Evolutionary conservation across 2,888 invertebrate genomes (phyloP), one percentile per base, ranked within the genome.

Genomic region (Tridacna gigas): DNA sequence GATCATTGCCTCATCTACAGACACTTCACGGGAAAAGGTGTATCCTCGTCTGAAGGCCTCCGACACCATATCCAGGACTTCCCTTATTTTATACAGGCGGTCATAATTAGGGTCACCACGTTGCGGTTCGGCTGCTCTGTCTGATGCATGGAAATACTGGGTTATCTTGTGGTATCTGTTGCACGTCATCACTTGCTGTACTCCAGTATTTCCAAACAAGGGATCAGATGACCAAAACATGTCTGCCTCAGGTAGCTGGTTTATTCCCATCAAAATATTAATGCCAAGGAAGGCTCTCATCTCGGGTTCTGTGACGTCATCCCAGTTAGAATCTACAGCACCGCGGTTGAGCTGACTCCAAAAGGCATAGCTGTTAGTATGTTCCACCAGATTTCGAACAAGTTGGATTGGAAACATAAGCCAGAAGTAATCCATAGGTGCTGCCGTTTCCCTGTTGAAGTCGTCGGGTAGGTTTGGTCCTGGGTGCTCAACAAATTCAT

Each of bases 151-250:
- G 13, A 81, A 67, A 37, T 80, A 83, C 73, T 78, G 78, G 4
- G 12, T 71, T 0, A 83, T 37, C 60, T 83, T 80, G 20, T 66
- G 63, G 61, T 76, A 86, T 11, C 83, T 69, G 74, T 80, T 83
- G 25, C 80, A 69, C 18, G 77, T 71, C 79, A 82, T 78, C 12
- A 66, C 48, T 7, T 76, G 61, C 5, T 26, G 9, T 9, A 83
- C 26, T 2, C 78, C 76, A 13, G 15, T n/a, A 37, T 78, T 83
- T 7, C 78, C 61, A 20, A 82, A 22, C n/a, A 61, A 67, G 20
- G 28, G 18, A 47, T 83, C 80, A 12, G 60, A 28, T 7, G 83
- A 83, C 86, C 86, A 86, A 48, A 76, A 77, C 77, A 82, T 80
- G 11, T 48, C 56, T 0, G 28, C 60, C 15, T 75, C 28, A 0